Evolutionary conservation across 2,113 vertebrate genomes (phyloP), one percentile per base, ranked within the genome.

Genomic region (Gambusia holbrooki): DNA sequence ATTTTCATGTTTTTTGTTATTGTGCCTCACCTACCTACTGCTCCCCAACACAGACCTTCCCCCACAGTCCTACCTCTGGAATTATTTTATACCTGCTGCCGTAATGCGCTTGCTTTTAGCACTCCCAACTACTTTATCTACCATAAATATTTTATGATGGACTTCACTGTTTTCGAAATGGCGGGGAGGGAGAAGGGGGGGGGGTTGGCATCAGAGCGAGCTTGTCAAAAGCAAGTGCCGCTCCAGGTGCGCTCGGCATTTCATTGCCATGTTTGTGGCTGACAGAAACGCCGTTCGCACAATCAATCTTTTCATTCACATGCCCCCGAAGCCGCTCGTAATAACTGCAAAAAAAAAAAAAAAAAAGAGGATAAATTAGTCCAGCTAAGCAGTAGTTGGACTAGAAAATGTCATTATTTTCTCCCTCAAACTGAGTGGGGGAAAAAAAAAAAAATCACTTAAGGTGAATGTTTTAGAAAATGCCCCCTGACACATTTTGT

Each of bases 301-400:
- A 90, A 93, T 93, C 91, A 92, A 87, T 94, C 91, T 92, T 87
- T 90, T 81, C 87, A 88, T 90, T 89, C 92, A 84, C 90, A 86
- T 85, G 87, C 86, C 92, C 51, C 89, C 62, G 66, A 80, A 93
- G 92, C 87, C 80, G 84, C 82, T 81, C 80, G 78, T 89, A 91
- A 92, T 92, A 88, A 58, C 51, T 11, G 32, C 3, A 60, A 37
- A 80, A 90, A 79, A 69, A 75, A 60, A 60, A 69, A 35, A 33
- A 33, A 35, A 54, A 79, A 89, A 79, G 58, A 74, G 63, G 37
- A 90, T 87, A 88, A 88, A 89, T 88, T 81, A 87, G 91, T 89
- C 85, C 74, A 62, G 74, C 85, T 88, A 88, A 92, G 74, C 80
- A 89, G 77, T 77, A 88, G 85, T 84, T 78, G 80, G 82, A 85